A percentile compares a stretch with the other conserved stretches of the same genome.
Conservation (phyloP, 2,113 vertebrate species). For the Nipponia nippon region DNA sequence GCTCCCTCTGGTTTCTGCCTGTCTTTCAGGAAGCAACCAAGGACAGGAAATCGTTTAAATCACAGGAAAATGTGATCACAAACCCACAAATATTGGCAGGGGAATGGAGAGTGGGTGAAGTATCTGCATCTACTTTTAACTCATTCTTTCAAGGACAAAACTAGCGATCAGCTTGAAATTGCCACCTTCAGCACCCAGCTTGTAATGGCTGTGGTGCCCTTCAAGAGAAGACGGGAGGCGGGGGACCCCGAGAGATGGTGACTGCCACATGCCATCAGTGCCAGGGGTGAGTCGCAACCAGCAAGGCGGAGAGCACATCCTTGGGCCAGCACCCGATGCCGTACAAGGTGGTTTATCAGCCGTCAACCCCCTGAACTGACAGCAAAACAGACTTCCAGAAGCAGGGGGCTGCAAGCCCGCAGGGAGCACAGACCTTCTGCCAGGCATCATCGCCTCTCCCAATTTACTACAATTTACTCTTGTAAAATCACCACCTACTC, state of each 20-base stretch:
- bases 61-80: constrained; percentile 27
- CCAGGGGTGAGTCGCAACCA: not conserved
- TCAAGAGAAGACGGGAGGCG: accelerated
- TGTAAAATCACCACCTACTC: not conserved
- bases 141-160: not conserved
- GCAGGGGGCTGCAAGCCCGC: not conserved
- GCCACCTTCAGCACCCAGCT: accelerated
- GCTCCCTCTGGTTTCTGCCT: not conserved
- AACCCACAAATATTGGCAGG: constrained; percentile 17
- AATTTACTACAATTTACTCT: too few relatives aligned
- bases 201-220: not conserved
- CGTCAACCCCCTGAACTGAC: not conserved
- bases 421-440: not conserved
- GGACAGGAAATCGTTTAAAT: constrained; percentile 40
- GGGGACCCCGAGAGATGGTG: accelerated
- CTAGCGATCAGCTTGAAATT: accelerated
- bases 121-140: constrained; percentile 7
- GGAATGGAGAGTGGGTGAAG: not conserved
- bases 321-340: not conserved
- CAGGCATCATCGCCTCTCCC: not conserved
- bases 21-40: not conserved
- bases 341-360: not conserved
- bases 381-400: not conserved
- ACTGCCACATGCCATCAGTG: not conserved
- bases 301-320: accelerated